Conservation (phyloP, 2,888 invertebrate species). For the Loripinus fragilis region DNA sequence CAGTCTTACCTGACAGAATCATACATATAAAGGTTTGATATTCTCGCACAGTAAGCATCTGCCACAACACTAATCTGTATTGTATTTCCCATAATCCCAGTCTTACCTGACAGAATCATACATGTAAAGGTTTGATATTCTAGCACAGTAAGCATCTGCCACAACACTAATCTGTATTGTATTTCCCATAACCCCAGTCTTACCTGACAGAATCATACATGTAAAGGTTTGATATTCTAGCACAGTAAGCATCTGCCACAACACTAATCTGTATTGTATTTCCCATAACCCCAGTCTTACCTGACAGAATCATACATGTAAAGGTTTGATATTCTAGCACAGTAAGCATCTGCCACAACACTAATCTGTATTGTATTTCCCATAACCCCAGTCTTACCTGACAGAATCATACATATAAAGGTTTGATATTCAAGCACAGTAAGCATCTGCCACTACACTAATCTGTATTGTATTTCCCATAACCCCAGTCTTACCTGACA, state of each 20-base stretch:
- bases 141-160: slow-evolving; percentile 90
- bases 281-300: no score
- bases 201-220: slow-evolving; percentile 92
- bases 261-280: slow-evolving; percentile 92
- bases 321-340: slow-evolving; percentile 92
- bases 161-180: slow-evolving; percentile 92
- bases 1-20: slow-evolving; percentile 88
- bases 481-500: slow-evolving; percentile 87
- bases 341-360: slow-evolving; percentile 89
- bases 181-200: no score
- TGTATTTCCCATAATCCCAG: no score
- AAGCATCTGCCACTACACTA: slow-evolving; percentile 88
- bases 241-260: slow-evolving; percentile 90
- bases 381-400: slow-evolving; percentile 87
- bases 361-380: slow-evolving; percentile 94
- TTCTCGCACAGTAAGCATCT: slow-evolving; percentile 91
- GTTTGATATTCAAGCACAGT: slow-evolving; percentile 92
- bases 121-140: slow-evolving; percentile 92
- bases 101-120: slow-evolving; percentile 91
- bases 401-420: slow-evolving; percentile 93
- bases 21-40: slow-evolving; percentile 94
- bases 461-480: slow-evolving; percentile 95
- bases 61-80: slow-evolving; percentile 91
- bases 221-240: slow-evolving; percentile 92
- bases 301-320: slow-evolving; percentile 92